Evolutionary conservation across 2,888 invertebrate genomes (phyloP).

Genomic region (Acronicta leporina): DNA sequence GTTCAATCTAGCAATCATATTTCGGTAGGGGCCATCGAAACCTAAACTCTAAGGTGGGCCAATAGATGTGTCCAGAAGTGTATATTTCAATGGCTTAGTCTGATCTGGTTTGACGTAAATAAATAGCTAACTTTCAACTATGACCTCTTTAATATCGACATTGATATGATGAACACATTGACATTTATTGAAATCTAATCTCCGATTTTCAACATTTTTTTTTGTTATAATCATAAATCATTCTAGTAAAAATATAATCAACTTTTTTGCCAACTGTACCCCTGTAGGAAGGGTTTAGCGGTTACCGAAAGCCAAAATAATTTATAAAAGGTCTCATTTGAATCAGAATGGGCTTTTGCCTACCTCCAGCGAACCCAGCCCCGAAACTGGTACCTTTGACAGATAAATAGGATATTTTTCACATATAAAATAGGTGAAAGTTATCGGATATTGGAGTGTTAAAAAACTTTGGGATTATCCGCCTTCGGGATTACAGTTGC

Average conservation of each 20-base stretch:
- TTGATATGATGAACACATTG: too few relatives aligned
- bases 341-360: slow-evolving; percentile 82
- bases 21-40: too few relatives aligned
- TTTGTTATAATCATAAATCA: not conserved
- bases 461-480: slow-evolving; percentile 39
- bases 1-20: too few relatives aligned
- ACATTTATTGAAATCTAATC: too few relatives aligned
- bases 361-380: slow-evolving; percentile 62
- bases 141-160: too few relatives aligned
- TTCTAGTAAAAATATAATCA: not conserved
- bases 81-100: too few relatives aligned
- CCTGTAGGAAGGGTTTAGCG: slow-evolving; percentile 69
- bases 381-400: slow-evolving; percentile 46
- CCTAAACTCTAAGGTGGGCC: too few relatives aligned
- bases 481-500: slow-evolving; percentile 15
- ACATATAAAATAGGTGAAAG: slow-evolving; percentile 53
- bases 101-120: too few relatives aligned
- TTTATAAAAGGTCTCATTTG: slow-evolving; percentile 86
- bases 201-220: too few relatives aligned
- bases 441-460: slow-evolving; percentile 46
- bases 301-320: slow-evolving; percentile 78
- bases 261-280: slow-evolving; percentile 57
- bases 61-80: too few relatives aligned
- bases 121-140: too few relatives aligned
- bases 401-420: slow-evolving; percentile 59